Percentiles rank a stretch among this genome's conserved stretches.
Evolutionary conservation across 2,797 vertebrate genomes (phyloP).

Genomic region (Odontamblyopus lacepedii): DNA sequence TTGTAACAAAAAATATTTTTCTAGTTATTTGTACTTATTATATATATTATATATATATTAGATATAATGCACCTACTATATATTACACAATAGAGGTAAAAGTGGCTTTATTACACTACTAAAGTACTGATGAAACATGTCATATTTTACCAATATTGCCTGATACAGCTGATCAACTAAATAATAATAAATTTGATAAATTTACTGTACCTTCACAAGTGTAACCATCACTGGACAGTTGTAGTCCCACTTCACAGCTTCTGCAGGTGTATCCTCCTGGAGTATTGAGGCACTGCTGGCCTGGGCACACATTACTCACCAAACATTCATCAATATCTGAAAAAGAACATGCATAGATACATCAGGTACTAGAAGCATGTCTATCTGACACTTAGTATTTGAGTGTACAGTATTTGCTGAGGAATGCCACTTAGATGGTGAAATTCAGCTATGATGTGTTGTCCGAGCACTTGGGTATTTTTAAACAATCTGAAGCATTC

Average conservation of each 20-base stretch:
- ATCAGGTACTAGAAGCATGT: slow-evolving; percentile 53
- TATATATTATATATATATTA: too few relatives aligned
- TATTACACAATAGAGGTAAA: too few relatives aligned
- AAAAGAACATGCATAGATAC: slow-evolving; percentile 49
- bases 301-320: slow-evolving; percentile 59
- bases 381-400: slow-evolving; percentile 48
- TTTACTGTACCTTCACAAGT: slow-evolving; percentile 58
- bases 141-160: too few relatives aligned
- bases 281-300: slow-evolving; percentile 69
- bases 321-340: slow-evolving; percentile 78
- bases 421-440: slow-evolving; percentile 9
- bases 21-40: too few relatives aligned
- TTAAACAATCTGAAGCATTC: slow-evolving; percentile 51
- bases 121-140: too few relatives aligned
- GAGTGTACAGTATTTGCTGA: too few relatives aligned
- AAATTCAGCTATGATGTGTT: slow-evolving; percentile 75
- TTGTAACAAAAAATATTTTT: too few relatives aligned
- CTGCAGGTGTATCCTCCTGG: slow-evolving; percentile 70
- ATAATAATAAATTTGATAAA: background rate
- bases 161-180: too few relatives aligned
- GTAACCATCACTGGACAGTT: slow-evolving; percentile 48
- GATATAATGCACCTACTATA: too few relatives aligned
- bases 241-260: slow-evolving; percentile 61
- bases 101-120: too few relatives aligned
- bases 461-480: slow-evolving; percentile 66